Conservation (phyloP, 1,140 invertebrate species). For the Hylaeus volcanicus region DNA sequence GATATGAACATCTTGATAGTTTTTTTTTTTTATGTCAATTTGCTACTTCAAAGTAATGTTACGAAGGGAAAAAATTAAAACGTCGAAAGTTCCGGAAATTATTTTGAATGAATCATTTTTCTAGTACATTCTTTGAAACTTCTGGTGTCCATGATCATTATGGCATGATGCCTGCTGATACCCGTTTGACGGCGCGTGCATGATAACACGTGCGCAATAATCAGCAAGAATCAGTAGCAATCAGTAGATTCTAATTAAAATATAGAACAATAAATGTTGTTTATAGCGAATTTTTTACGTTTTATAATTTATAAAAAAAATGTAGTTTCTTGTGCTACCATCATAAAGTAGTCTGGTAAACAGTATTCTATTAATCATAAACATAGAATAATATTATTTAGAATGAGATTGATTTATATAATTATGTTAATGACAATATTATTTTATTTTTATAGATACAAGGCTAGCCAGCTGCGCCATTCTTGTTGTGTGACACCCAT, state of each 20-base stretch:
- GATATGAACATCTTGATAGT: too few species aligned
- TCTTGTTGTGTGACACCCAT: conserved; percentile 78
- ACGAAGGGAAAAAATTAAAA: not conserved
- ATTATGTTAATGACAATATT: conserved; percentile 7
- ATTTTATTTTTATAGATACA: conserved; percentile 72
- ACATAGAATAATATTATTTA: not conserved
- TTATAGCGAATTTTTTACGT: not conserved
- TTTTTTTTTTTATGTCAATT: not conserved
- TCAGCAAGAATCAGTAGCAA: too few species aligned
- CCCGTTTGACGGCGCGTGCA: not conserved
- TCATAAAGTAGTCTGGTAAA: too few species aligned
- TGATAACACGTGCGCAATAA: not conserved
- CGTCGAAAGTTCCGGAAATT: not conserved
- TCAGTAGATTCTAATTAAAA: too few species aligned
- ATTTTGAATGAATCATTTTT: conserved; percentile 12
- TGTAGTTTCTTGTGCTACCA: not conserved
- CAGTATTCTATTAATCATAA: too few species aligned
- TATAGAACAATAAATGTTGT: not conserved
- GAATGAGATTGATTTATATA: not conserved
- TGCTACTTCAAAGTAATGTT: not conserved
- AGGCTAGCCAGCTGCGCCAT: conserved; percentile 80
- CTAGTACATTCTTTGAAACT: conserved; percentile 23
- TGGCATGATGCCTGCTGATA: too few species aligned
- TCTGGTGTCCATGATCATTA: too few species aligned
- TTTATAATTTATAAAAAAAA: not conserved